Percentiles rank a stretch among this genome's conserved stretches.
Evolutionary conservation across 2,113 vertebrate genomes (phyloP).

Genomic region (Galbula dea): DNA sequence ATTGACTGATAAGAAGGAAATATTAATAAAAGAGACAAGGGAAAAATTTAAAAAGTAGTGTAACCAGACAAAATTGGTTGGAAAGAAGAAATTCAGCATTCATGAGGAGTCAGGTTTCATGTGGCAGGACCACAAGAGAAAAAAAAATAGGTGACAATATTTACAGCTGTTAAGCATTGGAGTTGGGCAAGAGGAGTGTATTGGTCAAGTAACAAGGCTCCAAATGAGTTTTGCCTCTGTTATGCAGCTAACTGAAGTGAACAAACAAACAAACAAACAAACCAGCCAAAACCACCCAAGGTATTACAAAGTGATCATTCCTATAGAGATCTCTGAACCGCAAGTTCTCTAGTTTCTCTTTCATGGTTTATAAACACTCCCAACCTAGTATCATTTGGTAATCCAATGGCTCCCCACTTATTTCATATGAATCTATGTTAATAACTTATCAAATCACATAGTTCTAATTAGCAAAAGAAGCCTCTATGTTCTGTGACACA

Average conservation of each 20-base stretch:
- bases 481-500: background rate
- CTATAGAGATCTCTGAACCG: background rate
- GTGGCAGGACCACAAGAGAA: background rate
- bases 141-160: background rate
- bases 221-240: background rate
- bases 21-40: background rate
- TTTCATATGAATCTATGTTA: background rate
- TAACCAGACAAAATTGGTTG: background rate
- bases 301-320: background rate
- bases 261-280: too few relatives aligned
- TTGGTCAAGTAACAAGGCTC: background rate
- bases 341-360: background rate
- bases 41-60: background rate
- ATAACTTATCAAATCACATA: background rate
- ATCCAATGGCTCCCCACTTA: background rate
- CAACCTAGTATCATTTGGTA: background rate
- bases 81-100: background rate
- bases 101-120: rapidly evolving
- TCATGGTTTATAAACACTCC: background rate
- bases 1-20: background rate
- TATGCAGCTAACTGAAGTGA: background rate
- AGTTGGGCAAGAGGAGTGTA: background rate
- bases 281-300: too few relatives aligned
- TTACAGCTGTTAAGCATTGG: background rate
- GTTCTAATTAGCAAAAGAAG: background rate